phyloP scores from a whole-genome alignment of 2,888 invertebrate species.

The Nysson spinosus region DNA sequence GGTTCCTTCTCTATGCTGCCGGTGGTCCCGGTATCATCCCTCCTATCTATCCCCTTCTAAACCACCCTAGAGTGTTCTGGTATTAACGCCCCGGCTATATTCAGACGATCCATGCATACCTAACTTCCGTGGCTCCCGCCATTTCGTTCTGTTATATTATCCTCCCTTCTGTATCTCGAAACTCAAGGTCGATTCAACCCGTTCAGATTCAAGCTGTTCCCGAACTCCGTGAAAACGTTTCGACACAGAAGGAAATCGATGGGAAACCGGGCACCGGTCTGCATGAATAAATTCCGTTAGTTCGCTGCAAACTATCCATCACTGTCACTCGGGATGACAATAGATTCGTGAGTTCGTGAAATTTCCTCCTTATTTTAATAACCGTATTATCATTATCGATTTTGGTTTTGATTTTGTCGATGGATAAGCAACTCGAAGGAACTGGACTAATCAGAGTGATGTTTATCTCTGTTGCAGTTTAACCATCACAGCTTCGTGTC shows the following conservation, averaged over 20 bases:
- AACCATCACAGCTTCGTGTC: conserved; percentile 96
- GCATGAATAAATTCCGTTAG: conserved; percentile 20
- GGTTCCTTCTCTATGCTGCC: conserved; percentile 4
- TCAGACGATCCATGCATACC: conserved; percentile 72
- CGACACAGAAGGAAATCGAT: conserved; percentile 27
- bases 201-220: too few species aligned
- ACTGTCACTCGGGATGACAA: conserved; percentile 7
- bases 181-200: conserved; percentile 22
- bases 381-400: too few species aligned
- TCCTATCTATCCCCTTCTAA: conserved; percentile 26
- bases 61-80: conserved; percentile 59
- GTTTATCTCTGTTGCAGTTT: conserved; percentile 82
- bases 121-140: conserved; percentile 60
- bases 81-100: conserved; percentile 72
- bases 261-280: conserved; percentile 13
- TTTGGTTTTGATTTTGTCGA: not conserved
- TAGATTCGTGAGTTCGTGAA: not conserved
- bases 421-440: not conserved
- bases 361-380: not conserved
- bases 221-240: too few species aligned
- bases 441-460: not conserved
- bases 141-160: conserved; percentile 45
- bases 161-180: conserved; percentile 35
- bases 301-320: conserved; percentile 18
- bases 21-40: conserved; percentile 27